These are phyloP conservation scores for Scomber colias DNA, from an alignment of 2,113 vertebrate genomes.

Conservation along the genomic window DNA sequence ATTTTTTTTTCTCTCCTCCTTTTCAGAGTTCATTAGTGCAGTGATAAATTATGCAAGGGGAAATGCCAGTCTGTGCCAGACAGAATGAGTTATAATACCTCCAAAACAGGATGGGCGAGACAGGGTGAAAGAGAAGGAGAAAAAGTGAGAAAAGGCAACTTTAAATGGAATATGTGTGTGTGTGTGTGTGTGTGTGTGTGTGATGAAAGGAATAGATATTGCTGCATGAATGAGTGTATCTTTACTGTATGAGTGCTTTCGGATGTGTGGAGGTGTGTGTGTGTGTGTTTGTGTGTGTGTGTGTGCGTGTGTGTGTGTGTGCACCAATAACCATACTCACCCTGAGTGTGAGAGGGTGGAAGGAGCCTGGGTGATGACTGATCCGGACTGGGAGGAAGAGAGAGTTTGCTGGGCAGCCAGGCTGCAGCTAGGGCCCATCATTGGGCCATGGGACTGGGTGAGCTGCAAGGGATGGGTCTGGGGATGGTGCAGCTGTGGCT, in stretches of 20 bases:
- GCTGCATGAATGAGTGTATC: neutral
- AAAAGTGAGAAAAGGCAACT: constrained; percentile 32
- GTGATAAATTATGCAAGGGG: constrained; percentile 73
- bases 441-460: constrained; percentile 65
- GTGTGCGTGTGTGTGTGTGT: neutral
- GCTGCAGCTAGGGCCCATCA: constrained; percentile 86
- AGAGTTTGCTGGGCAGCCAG: constrained; percentile 92
- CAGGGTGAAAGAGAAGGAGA: constrained; percentile 59
- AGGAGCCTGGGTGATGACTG: constrained; percentile 92
- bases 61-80: constrained; percentile 58
- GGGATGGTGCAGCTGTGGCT: constrained; percentile 84
- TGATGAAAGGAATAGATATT: neutral
- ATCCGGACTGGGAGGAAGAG: constrained; percentile 91
- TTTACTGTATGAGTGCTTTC: neutral
- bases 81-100: constrained; percentile 45
- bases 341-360: constrained; percentile 93
- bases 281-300: no score
- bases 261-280: neutral
- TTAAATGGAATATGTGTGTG: constrained; percentile 29
- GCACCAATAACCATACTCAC: constrained; percentile 80
- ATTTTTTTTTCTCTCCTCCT: constrained; percentile 27
- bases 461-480: constrained; percentile 85
- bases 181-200: neutral
- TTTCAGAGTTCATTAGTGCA: constrained; percentile 64
- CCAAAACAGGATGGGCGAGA: constrained; percentile 59